phyloP scores from a whole-genome alignment of 2,113 vertebrate species.

The Cyprinus carpio region DNA sequence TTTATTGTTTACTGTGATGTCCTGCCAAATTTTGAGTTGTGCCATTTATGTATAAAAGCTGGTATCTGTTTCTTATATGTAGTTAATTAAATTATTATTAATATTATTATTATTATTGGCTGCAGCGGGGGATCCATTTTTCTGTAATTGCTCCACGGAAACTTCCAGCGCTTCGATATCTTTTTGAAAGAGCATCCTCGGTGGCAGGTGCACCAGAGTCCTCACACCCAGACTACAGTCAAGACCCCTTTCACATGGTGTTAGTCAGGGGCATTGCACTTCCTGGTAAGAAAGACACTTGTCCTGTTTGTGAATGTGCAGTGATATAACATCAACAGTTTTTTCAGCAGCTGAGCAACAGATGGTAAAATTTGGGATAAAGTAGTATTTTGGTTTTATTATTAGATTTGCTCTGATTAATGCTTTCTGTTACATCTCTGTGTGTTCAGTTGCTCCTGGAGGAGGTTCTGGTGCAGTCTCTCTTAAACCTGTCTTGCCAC shows the following conservation, averaged over 20 bases:
- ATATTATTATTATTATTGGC: not conserved
- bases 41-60: not conserved
- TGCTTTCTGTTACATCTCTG: not conserved
- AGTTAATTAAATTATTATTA: not conserved
- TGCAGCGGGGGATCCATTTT: conserved; percentile 87
- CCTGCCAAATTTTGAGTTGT: not conserved
- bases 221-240: conserved; percentile 81
- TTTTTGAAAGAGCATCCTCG: conserved; percentile 85
- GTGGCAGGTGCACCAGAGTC: conserved; percentile 76
- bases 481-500: conserved; percentile 77
- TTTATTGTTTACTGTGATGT: not conserved
- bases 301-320: not conserved
- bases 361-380: not conserved
- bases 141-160: conserved; percentile 89
- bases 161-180: conserved; percentile 81
- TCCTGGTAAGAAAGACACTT: conserved; percentile 75
- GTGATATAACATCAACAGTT: not conserved
- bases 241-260: conserved; percentile 91
- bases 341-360: not conserved
- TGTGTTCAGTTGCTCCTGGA: conserved; percentile 69
- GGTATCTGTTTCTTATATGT: not conserved
- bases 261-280: conserved; percentile 86
- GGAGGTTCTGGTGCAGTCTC: conserved; percentile 74
- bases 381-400: not conserved
- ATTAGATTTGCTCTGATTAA: conserved; percentile 10